phyloP scores from a whole-genome alignment of 53 echinoderm and acorn worm genomes.

The Paracentrotus lividus region DNA sequence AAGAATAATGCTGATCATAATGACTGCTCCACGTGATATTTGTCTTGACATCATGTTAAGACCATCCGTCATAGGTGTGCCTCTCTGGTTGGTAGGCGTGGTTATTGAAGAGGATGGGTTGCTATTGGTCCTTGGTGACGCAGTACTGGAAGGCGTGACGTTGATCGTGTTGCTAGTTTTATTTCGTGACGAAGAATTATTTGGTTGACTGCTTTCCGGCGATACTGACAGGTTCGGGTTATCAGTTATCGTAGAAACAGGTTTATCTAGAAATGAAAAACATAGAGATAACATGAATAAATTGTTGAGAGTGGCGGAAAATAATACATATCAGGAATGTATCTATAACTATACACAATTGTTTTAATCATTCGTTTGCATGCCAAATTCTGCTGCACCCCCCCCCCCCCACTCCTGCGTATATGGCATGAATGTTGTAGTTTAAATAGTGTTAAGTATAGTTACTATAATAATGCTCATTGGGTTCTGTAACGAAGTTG shows the following conservation, averaged over 20 bases:
- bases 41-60: neutral
- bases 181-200: neutral
- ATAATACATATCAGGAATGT: too few species aligned
- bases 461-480: too few species aligned
- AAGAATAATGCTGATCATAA: slow-evolving; percentile 2
- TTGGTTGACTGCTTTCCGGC: neutral
- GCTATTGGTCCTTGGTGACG: neutral
- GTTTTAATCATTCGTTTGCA: too few species aligned
- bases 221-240: neutral
- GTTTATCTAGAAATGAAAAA: neutral
- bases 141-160: too few species aligned
- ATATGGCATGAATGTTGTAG: too few species aligned
- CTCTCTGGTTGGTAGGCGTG: neutral
- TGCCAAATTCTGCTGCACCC: too few species aligned
- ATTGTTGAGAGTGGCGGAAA: too few species aligned
- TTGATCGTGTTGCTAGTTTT: neutral
- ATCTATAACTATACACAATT: too few species aligned
- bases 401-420: too few species aligned
- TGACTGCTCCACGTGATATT: neutral
- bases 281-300: too few species aligned
- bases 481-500: too few species aligned
- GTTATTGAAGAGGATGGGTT: neutral
- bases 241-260: neutral
- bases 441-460: too few species aligned
- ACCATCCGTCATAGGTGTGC: neutral